These are phyloP conservation scores for Actinopyga echinites DNA, from an alignment of 53 echinoderm and acorn worm species.

Conservation along the genomic window DNA sequence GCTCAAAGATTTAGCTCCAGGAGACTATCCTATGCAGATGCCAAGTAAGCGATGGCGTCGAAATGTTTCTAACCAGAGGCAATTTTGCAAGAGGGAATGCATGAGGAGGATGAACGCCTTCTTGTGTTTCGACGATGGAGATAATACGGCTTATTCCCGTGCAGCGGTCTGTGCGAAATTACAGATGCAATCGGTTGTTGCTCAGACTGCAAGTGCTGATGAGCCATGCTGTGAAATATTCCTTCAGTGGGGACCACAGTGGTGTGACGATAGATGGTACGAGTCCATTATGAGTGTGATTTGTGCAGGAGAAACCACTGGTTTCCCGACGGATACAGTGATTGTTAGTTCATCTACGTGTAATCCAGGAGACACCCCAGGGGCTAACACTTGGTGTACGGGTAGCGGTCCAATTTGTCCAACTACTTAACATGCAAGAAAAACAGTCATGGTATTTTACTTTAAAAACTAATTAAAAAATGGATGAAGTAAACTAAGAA, in stretches of 20 bases:
- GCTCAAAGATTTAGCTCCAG: constrained; percentile 5
- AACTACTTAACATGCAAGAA: too few species aligned
- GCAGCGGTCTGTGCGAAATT: constrained; percentile 2
- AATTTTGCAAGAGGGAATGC: constrained; percentile 6
- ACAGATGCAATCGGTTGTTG: too few species aligned
- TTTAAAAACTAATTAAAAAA: too few species aligned
- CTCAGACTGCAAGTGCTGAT: background rate
- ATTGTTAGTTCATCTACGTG: too few species aligned
- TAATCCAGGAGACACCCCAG: too few species aligned
- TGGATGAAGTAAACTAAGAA: too few species aligned
- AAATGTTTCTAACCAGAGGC: background rate
- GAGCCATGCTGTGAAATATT: constrained; percentile 13
- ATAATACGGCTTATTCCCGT: background rate
- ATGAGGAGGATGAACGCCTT: background rate
- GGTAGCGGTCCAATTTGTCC: too few species aligned
- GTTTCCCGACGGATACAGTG: too few species aligned
- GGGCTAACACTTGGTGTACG: too few species aligned
- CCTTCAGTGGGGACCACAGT: constrained; percentile 3
- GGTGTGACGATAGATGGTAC: constrained; percentile 20
- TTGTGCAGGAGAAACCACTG: too few species aligned
- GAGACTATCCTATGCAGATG: background rate
- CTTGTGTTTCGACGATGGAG: constrained; percentile 17
- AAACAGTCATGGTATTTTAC: too few species aligned
- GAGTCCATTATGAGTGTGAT: background rate
- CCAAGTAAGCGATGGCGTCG: constrained; percentile 10